Conservation (phyloP, 2,888 invertebrate species). For the Apamea crenata region DNA sequence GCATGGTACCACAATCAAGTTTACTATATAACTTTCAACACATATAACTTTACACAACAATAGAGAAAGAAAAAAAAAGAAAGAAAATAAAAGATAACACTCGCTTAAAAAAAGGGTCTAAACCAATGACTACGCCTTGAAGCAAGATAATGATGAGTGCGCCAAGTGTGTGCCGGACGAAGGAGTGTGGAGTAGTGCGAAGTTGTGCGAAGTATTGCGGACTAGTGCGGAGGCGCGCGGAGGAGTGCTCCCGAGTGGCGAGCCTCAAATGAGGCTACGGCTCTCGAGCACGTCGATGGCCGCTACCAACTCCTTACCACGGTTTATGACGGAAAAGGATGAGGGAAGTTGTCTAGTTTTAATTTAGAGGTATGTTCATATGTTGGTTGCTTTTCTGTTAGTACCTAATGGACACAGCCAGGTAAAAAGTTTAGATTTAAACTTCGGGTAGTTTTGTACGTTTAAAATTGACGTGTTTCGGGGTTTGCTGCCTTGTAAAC, state of each 20-base stretch:
- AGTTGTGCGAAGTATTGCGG: slow-evolving; percentile 19
- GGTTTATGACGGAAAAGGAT: slow-evolving; percentile 51
- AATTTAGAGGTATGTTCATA: slow-evolving; percentile 24
- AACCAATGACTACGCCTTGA: slow-evolving; percentile 26
- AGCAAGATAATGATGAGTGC: slow-evolving; percentile 65
- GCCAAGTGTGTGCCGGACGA: slow-evolving; percentile 50
- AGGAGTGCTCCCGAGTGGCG: slow-evolving; percentile 58
- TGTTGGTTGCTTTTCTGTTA: neutral
- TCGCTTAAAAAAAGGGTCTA: slow-evolving; percentile 26
- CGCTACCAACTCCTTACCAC: slow-evolving; percentile 48
- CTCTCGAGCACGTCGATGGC: slow-evolving; percentile 66
- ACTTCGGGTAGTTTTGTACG: neutral
- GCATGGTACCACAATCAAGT: neutral
- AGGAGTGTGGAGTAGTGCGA: slow-evolving; percentile 36
- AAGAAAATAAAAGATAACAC: too few species aligned
- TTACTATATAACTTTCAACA: neutral
- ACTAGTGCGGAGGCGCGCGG: slow-evolving; percentile 37
- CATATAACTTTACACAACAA: neutral
- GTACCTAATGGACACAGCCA: neutral
- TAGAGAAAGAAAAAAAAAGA: slow-evolving; percentile 28
- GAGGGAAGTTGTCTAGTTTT: slow-evolving; percentile 26
- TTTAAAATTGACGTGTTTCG: neutral
- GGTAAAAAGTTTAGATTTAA: neutral
- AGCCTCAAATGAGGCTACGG: slow-evolving; percentile 70
- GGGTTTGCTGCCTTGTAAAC: neutral